Base-by-base conservation (phyloP, 1,140 invertebrate species). In the Anadara kagoshimensis region DNA sequence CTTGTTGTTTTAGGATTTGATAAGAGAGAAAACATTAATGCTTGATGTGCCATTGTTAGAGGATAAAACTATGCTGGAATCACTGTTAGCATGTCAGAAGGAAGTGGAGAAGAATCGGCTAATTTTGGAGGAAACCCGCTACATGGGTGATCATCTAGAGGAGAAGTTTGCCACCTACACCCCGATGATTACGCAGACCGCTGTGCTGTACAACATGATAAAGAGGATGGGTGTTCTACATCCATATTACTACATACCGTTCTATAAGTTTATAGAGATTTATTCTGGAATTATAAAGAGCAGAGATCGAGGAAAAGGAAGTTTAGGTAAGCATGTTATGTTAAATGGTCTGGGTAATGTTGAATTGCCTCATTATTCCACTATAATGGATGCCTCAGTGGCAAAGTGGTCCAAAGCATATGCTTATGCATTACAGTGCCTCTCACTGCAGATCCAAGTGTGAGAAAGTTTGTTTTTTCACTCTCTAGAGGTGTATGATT, bases 21-120 rank as follows among this genome's bases (percentile, higher is more conserved):
- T 88, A 16, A 67, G 85, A 68, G 84, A 85, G 73, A 88, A 89
- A 78, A 87, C 85, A 8, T 62, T 87, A 20, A 83, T 85, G 58
- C 65, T 87, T 12, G 83, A 83, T 61, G 78, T 78, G 10, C 83
- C 86, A 0, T 65, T 89, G 11, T 69, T 89, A 47, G 85, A 87
- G 26, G 88, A 89, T 61, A 79, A 81, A 54, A 86, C 85, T 0
- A 87, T 89, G 84, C 78, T 88, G 22, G 81, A 85, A 18, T 83
- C 84, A 0, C 74, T 89, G 20, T 65, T 83, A 29, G 79, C 69
- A 7, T 88, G 86, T 66, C 83, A 85, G 64, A 78, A 80, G 29
- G 85, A 87, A 24, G 80, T 87, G 18, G 78, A 83, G 44, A 78
- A 79, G n/a, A 86, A 86, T 73, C 71, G 76, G 18, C 70, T 75